Conservation (phyloP, 1,140 invertebrate genomes). For the Telenomus remus region DNA sequence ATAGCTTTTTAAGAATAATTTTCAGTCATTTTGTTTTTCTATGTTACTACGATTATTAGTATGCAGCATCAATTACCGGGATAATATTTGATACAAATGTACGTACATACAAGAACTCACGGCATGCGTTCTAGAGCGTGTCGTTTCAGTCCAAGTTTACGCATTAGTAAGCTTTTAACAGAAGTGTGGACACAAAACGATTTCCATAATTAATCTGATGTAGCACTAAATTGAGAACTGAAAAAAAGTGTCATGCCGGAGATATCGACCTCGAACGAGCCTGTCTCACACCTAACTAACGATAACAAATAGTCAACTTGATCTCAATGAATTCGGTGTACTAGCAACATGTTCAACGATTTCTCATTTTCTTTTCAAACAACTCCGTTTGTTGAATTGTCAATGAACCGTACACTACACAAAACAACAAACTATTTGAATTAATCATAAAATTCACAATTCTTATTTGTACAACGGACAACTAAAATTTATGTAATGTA, state of each 20-base stretch:
- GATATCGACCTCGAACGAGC: conserved; percentile 29
- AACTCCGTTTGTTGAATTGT: too few species aligned
- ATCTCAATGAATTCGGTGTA: conserved; percentile 21
- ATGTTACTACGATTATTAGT: conserved; percentile 26
- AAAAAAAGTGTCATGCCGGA: too few species aligned
- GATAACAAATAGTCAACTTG: too few species aligned
- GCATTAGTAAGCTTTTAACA: conserved; percentile 39
- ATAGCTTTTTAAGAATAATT: conserved; percentile 16
- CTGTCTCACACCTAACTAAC: too few species aligned
- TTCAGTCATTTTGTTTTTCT: conserved; percentile 29
- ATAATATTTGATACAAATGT: conserved; percentile 9
- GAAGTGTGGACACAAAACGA: conserved; percentile 18
- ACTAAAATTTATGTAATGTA: too few species aligned
- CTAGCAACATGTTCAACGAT: conserved; percentile 42
- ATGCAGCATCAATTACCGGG: conserved; percentile 25
- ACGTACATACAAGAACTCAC: conserved; percentile 27
- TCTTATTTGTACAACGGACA: too few species aligned
- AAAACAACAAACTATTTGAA: too few species aligned
- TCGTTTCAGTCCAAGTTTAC: conserved; percentile 35
- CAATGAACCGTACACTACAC: too few species aligned
- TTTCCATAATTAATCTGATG: conserved; percentile 2
- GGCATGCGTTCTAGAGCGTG: conserved; percentile 47
- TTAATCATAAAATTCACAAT: too few species aligned
- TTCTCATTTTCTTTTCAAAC: not conserved
- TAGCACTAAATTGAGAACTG: not conserved